These are phyloP conservation scores for Zosterops borbonicus DNA, from an alignment of 2,113 vertebrate genomes.

Conservation along the genomic window DNA sequence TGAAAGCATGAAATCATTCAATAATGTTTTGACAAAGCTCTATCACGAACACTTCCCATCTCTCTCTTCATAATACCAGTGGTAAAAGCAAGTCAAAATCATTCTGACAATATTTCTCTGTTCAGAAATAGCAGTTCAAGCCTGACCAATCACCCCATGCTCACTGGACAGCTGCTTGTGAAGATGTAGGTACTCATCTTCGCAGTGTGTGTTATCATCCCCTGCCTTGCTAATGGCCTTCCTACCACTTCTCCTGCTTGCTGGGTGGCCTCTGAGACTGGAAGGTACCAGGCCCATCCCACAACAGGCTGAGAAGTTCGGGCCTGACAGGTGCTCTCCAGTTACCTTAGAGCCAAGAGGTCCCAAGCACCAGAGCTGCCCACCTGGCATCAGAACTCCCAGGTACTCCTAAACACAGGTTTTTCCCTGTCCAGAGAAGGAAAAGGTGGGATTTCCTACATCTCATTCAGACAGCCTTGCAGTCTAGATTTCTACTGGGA, in stretches of 20 bases:
- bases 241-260: not conserved
- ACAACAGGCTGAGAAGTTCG: not conserved
- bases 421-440: not conserved
- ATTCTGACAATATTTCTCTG: not conserved
- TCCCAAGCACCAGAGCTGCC: not conserved
- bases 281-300: not conserved
- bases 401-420: fast-evolving
- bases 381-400: not conserved
- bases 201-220: not conserved
- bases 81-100: not conserved
- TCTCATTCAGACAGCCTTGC: not conserved
- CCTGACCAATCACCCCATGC: fast-evolving
- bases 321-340: not conserved
- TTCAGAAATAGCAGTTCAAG: not conserved
- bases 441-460: not conserved
- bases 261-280: not conserved
- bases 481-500: not conserved
- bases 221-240: not conserved
- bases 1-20: not conserved
- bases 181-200: not conserved
- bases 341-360: fast-evolving
- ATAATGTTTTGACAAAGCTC: not conserved
- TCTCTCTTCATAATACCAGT: not conserved
- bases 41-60: not conserved
- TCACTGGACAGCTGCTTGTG: not conserved